Evolutionary conservation across 1,140 invertebrate genomes (phyloP), one percentile per base, ranked within the genome.

Genomic region (Aphaenogaster floridana): DNA sequence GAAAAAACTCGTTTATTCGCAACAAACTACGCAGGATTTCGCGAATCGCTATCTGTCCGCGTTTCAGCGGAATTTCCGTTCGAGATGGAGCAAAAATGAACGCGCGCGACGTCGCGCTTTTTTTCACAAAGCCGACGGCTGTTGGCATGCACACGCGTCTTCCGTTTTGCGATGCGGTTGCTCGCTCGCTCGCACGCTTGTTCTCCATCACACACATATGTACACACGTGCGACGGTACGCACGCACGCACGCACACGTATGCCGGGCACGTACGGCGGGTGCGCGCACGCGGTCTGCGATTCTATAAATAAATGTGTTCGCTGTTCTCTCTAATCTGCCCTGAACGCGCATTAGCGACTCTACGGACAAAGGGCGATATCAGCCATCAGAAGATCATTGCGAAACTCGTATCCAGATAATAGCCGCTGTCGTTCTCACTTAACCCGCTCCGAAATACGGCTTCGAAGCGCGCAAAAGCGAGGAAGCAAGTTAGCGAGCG

Each of bases 231-330:
- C 66, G 39, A 36, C 54, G 61, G 13, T 28, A 48, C 34, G 28
- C 17, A 15, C 42, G 17, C 9, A 11, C 48, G 50, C 42, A 61
- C 50, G 11, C 64, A n/a, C 42, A 63, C 54, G 42, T 57, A 69
- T 59, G 63, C 54, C 74, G 36, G 34, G 48, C 71, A 63, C 86
- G 78, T 45, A 69, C 68, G 39, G 9, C n/a, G 28, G 13, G 15
- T 28, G 6, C 52, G 36, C 64, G 85, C 87, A 63, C 85, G 74
- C 83, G 74, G 13, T 85, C 77, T 54, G 80, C 84, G 48, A 71
- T 89, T 93, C 93, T 94, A 94, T 92, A 93, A 94, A 94, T 94
- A 93, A 90, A 91, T 85, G 69, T 78, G 74, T 90, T 87, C 72
- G 85, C 91, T 74, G 87, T 88, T 91, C 63, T 54, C 63, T 80